Evolutionary conservation across 2,113 vertebrate species (phyloP).

Genomic region (Neogobius melanostomus): DNA sequence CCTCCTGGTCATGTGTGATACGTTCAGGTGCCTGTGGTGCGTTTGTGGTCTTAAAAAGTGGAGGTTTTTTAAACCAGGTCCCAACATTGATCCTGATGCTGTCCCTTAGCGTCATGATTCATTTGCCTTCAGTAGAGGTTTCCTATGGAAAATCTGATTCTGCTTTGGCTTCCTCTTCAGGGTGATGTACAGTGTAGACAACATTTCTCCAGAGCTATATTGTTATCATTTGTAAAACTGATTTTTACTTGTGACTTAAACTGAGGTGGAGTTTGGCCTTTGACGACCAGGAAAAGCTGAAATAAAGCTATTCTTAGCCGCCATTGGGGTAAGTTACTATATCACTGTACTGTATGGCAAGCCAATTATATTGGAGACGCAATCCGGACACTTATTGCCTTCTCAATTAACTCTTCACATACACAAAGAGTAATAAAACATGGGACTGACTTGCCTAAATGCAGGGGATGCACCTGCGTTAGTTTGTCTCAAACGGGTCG

Average conservation of each 20-base stretch:
- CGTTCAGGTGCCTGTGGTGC: slow-evolving; percentile 17
- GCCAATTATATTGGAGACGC: slow-evolving; percentile 77
- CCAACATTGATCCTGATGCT: slow-evolving; percentile 73
- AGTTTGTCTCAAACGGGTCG: slow-evolving; percentile 29
- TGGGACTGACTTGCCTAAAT: slow-evolving; percentile 34
- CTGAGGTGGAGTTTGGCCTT: slow-evolving; percentile 66
- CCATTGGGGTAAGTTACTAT: slow-evolving; percentile 72
- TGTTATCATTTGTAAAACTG: slow-evolving; percentile 78
- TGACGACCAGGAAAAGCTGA: slow-evolving; percentile 59
- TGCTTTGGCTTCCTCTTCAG: slow-evolving; percentile 83
- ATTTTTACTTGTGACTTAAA: slow-evolving; percentile 79
- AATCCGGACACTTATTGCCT: slow-evolving; percentile 78
- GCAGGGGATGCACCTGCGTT: slow-evolving; percentile 37
- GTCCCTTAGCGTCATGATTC: slow-evolving; percentile 71
- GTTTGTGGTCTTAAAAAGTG: slow-evolving; percentile 66
- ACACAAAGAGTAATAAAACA: slow-evolving; percentile 58
- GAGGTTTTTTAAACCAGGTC: slow-evolving; percentile 71
- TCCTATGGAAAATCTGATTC: slow-evolving; percentile 85
- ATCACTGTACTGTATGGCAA: slow-evolving; percentile 84
- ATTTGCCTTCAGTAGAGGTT: slow-evolving; percentile 84
- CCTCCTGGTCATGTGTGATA: slow-evolving; percentile 18
- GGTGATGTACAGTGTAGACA: slow-evolving; percentile 82
- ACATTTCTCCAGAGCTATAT: slow-evolving; percentile 79
- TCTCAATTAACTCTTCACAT: slow-evolving; percentile 66
- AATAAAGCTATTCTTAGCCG: slow-evolving; percentile 55